Conservation (phyloP, 2,888 invertebrate species). For the Mythimna albipuncta region DNA sequence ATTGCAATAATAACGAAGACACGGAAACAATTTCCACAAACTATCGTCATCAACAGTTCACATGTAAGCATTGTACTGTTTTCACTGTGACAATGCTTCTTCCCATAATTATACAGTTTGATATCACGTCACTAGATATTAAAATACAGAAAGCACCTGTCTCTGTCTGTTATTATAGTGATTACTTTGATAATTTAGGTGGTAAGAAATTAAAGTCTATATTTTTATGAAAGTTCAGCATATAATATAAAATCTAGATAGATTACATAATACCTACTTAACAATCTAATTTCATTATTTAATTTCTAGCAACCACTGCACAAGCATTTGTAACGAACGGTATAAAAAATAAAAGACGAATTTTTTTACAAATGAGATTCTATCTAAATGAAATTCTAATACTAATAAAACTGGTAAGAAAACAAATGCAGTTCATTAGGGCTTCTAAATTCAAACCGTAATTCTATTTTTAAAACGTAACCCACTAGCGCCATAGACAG, state of each 20-base stretch:
- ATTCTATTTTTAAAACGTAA: constrained; percentile 20
- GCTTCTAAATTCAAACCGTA: constrained; percentile 34
- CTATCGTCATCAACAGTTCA: constrained; percentile 74
- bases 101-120: constrained; percentile 79
- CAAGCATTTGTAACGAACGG: too few relatives aligned
- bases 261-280: background rate
- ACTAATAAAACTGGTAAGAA: background rate
- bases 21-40: constrained; percentile 72
- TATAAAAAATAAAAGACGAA: too few relatives aligned
- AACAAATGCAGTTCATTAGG: background rate
- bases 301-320: background rate
- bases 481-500: constrained; percentile 14
- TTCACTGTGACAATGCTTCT: constrained; percentile 79
- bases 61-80: constrained; percentile 70
- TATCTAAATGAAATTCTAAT: too few relatives aligned
- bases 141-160: constrained; percentile 62
- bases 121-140: constrained; percentile 63
- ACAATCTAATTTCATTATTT: background rate
- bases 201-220: constrained; percentile 10
- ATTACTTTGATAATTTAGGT: constrained; percentile 44
- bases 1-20: constrained; percentile 57
- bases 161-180: constrained; percentile 46
- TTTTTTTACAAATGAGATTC: too few relatives aligned
- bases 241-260: background rate
- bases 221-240: constrained; percentile 21